phyloP scores from a whole-genome alignment of 2,888 invertebrate species.

The Callimorpha dominula region DNA sequence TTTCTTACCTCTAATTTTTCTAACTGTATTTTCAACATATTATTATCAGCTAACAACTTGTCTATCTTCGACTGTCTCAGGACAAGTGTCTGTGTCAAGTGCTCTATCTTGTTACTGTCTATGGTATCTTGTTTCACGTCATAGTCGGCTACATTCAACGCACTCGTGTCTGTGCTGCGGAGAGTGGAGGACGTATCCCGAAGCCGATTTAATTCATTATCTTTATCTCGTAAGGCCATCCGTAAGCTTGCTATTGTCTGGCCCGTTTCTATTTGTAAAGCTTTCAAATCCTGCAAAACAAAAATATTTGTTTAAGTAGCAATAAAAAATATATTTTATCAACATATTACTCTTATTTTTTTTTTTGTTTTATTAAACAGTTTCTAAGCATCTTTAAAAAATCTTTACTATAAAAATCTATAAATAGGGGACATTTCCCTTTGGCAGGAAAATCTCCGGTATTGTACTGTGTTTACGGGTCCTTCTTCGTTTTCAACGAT shows the following conservation, averaged over 20 bases:
- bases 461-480: too few species aligned
- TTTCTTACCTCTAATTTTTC: slow-evolving; percentile 91
- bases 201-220: slow-evolving; percentile 65
- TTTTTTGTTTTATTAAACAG: neutral
- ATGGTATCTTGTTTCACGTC: slow-evolving; percentile 65
- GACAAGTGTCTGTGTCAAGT: slow-evolving; percentile 93
- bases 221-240: slow-evolving; percentile 68
- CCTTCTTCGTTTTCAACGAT: too few species aligned
- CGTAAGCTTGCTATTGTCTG: slow-evolving; percentile 72
- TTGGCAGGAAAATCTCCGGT: too few species aligned
- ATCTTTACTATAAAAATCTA: too few species aligned
- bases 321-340: neutral
- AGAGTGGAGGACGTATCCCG: slow-evolving; percentile 58
- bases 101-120: slow-evolving; percentile 80
- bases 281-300: slow-evolving; percentile 70
- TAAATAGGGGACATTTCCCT: too few species aligned
- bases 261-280: slow-evolving; percentile 67
- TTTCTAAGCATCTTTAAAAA: neutral
- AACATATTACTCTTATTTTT: neutral
- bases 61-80: slow-evolving; percentile 95
- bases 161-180: slow-evolving; percentile 65
- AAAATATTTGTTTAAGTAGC: neutral
- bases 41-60: slow-evolving; percentile 93
- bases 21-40: slow-evolving; percentile 93
- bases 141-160: slow-evolving; percentile 80